Base-by-base conservation (phyloP, 2,797 vertebrate genomes). In the Gallinago solitaria region DNA sequence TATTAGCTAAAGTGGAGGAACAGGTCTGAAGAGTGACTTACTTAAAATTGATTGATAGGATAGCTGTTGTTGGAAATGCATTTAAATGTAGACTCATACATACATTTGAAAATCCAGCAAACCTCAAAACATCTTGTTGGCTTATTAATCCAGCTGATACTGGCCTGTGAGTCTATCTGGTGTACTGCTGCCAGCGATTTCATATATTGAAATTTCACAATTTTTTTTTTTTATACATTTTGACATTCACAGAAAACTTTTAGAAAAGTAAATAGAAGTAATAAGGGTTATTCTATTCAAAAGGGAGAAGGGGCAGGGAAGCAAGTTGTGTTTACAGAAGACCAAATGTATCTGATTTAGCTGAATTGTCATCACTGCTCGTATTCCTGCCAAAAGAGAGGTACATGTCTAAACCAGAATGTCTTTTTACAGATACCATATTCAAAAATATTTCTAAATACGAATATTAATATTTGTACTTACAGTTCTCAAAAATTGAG, bases 291-390 rank as follows among this genome's bases (percentile, higher is more conserved):
- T 2, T 70, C 27, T 54, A 0, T 53, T 54, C 71, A 64, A 75
- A 25, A 16, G 11, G 2, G 13, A 3, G 14, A 3, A 9, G 23
- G 9, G 3, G 6, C 9, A 11, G 7, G 8, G 8, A 9, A 17
- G 9, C 32, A 33, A 32, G 11, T 28, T 39, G 5, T 45, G 6
- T 75, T 77, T 77, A 35, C 12, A 78, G 53, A 86, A 90, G 23
- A 35, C 21, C 17, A 21, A 59, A 54, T 0, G 0, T 57, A 23
- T 12, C 27, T 64, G 13, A 41, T 78, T 45, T 65, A 18, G 23
- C 15, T 60, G 30, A 76, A 37, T 61, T 82, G 24, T 24, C 12
- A 6, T 69, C 24, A 35, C n/a, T 35, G 20, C 17, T 75, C 24
- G 17, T 33, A 61, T 73, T 64, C 32, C 41, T 76, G 53, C 28